Conservation (phyloP, 2,113 vertebrate species). For the Hemiprocne comata region DNA sequence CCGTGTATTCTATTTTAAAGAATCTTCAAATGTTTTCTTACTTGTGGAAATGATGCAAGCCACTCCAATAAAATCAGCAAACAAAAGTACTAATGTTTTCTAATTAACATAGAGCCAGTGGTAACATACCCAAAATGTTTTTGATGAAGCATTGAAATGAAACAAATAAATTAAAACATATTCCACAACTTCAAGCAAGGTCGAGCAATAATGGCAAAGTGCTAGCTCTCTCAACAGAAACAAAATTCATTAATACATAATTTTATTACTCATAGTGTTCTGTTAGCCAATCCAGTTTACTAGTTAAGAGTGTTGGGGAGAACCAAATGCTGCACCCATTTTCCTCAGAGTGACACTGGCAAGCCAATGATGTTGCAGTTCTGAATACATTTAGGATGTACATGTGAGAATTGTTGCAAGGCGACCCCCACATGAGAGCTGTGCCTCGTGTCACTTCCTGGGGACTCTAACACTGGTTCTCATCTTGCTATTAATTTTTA, state of each 20-base stretch:
- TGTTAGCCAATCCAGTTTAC: neutral
- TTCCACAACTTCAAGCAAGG: neutral
- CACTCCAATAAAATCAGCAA: neutral
- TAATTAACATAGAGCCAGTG: neutral
- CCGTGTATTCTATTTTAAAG: neutral
- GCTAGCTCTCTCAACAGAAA: neutral
- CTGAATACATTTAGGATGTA: neutral
- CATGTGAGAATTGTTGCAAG: fast-evolving
- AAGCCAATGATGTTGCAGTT: neutral
- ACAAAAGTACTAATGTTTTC: neutral
- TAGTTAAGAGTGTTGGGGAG: neutral
- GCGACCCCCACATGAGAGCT: neutral
- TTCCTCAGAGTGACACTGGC: neutral
- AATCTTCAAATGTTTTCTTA: neutral
- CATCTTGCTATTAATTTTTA: neutral
- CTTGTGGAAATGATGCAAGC: neutral
- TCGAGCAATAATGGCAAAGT: neutral
- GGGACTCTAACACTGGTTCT: neutral
- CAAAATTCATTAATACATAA: neutral
- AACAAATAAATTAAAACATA: neutral
- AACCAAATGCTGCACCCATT: neutral
- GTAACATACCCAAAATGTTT: neutral
- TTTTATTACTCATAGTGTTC: neutral
- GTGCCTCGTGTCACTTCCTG: neutral
- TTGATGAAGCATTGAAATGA: neutral